Conservation (phyloP, 2,888 invertebrate genomes). For the Aricia artaxerxes region DNA sequence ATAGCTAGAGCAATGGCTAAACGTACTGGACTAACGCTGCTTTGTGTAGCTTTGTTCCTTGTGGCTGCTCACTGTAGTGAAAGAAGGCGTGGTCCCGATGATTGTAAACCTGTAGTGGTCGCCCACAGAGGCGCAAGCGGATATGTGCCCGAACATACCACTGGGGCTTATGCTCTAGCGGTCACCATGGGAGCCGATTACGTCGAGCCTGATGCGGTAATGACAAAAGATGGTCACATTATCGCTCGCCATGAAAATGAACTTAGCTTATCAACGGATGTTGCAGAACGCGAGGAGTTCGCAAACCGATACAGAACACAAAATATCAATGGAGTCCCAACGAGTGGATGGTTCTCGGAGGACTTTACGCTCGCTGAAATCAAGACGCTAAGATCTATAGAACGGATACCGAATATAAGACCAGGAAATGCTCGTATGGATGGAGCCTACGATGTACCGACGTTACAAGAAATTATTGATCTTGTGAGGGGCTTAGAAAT, state of each 20-base stretch:
- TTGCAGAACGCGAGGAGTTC: conserved; percentile 58
- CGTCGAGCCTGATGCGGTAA: conserved; percentile 70
- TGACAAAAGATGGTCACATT: conserved; percentile 63
- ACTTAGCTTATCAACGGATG: conserved; percentile 61
- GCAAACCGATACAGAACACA: conserved; percentile 56
- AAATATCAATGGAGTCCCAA: conserved; percentile 54
- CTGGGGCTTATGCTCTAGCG: conserved; percentile 68
- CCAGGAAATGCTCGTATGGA: conserved; percentile 67
- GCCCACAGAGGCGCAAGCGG: conserved; percentile 72
- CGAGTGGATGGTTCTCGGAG: conserved; percentile 69
- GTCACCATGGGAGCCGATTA: conserved; percentile 71
- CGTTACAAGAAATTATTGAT: conserved; percentile 68
- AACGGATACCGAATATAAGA: conserved; percentile 60
- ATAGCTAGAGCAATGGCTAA: conserved; percentile 11
- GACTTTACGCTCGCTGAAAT: conserved; percentile 70
- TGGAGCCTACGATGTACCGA: conserved; percentile 58
- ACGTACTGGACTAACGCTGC: conserved; percentile 8
- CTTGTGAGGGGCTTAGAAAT: conserved; percentile 60
- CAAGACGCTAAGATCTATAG: conserved; percentile 61
- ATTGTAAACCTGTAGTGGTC: conserved; percentile 57
- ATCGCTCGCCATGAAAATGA: conserved; percentile 70
- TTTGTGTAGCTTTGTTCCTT: conserved; percentile 28
- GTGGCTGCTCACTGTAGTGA: conserved; percentile 29
- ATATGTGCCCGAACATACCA: conserved; percentile 71
- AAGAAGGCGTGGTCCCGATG: conserved; percentile 45